Evolutionary conservation across 2,113 vertebrate species (phyloP).

Genomic region (Fulica atra): DNA sequence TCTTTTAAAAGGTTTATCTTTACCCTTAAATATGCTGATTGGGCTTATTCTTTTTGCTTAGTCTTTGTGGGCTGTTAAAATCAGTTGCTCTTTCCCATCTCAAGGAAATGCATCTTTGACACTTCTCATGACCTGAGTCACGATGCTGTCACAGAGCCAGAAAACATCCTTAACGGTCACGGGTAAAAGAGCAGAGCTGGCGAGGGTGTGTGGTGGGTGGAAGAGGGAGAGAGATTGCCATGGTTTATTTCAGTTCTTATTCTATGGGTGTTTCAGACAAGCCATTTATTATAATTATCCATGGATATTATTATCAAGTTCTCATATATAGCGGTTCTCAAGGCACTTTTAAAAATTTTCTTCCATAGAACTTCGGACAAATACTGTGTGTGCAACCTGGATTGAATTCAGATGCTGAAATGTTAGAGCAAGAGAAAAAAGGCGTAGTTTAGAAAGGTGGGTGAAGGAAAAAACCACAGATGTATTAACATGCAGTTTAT

Average conservation of each 20-base stretch:
- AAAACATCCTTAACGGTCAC: constrained; percentile 74
- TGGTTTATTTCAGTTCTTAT: constrained; percentile 27
- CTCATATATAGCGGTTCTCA: constrained; percentile 47
- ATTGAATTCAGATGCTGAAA: background rate
- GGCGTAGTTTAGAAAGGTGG: background rate
- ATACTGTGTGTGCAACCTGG: background rate
- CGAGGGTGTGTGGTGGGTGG: constrained; percentile 14
- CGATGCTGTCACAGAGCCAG: constrained; percentile 79
- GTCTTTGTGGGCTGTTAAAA: constrained; percentile 72
- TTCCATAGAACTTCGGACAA: background rate
- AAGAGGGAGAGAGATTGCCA: constrained; percentile 22
- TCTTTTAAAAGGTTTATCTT: constrained; percentile 68
- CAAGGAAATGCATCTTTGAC: constrained; percentile 86
- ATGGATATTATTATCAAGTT: constrained; percentile 60
- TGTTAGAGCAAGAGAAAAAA: background rate
- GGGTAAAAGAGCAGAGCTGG: constrained; percentile 72
- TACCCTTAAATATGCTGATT: constrained; percentile 69
- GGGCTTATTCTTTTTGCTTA: constrained; percentile 65
- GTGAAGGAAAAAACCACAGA: background rate
- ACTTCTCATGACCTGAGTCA: constrained; percentile 90
- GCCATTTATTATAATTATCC: constrained; percentile 59
- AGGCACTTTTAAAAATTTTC: background rate
- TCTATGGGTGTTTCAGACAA: constrained; percentile 56
- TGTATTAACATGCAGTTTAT: background rate
- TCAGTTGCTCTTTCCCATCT: constrained; percentile 82